Percentiles rank a stretch among this genome's conserved stretches.
Conservation (phyloP, 53 echinoderm and acorn worm genomes). For the Astropecten irregularis region DNA sequence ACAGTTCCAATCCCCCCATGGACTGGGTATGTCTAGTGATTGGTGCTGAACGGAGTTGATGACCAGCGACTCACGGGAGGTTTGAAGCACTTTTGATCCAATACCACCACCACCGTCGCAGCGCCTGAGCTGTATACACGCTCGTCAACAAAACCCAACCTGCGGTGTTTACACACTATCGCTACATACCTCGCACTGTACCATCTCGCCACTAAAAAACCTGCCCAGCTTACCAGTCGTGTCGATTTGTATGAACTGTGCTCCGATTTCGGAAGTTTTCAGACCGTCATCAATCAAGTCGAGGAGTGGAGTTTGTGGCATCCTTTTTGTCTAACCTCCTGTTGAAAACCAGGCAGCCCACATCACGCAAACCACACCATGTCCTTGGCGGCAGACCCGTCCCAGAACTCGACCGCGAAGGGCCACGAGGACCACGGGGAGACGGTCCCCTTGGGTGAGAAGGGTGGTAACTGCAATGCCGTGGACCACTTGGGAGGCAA, state of each 20-base stretch:
- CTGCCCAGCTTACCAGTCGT: no score
- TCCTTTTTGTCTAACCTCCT: no score
- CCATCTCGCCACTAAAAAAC: no score
- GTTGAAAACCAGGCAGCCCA: background rate
- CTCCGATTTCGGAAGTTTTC: no score
- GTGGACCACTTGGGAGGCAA: constrained; percentile 42
- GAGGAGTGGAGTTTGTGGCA: no score
- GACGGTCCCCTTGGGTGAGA: constrained; percentile 14
- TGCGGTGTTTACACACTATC: constrained; percentile 15
- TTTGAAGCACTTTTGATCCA: constrained; percentile 33
- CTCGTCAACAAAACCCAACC: constrained; percentile 8
- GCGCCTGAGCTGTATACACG: no score
- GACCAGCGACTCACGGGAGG: background rate
- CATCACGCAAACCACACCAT: background rate
- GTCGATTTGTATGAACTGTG: no score
- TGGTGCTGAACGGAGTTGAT: constrained; percentile 2
- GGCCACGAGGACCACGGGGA: background rate
- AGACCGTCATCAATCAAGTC: no score
- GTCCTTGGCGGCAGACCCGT: constrained; percentile 18
- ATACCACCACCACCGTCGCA: background rate
- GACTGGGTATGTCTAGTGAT: constrained; percentile 26
- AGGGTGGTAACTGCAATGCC: constrained; percentile 60
- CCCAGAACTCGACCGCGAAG: constrained; percentile 4
- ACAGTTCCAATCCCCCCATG: background rate
- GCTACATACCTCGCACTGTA: no score